Percentiles rank a stretch among this genome's conserved stretches.
phyloP scores from a whole-genome alignment of 2,888 invertebrate genomes.

The Lutraria lutraria region DNA sequence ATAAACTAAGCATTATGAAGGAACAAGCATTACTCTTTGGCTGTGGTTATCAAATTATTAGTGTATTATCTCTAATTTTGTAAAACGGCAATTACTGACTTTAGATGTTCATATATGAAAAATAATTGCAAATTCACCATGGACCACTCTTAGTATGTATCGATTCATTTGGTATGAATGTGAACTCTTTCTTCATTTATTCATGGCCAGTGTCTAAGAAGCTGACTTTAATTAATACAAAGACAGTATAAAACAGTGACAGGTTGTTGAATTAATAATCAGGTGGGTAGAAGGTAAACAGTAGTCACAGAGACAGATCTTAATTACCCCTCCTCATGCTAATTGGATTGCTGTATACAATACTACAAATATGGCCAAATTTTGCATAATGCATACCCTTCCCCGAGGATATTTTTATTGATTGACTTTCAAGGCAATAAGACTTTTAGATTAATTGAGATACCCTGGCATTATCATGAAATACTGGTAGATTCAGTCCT shows the following conservation, averaged over 20 bases:
- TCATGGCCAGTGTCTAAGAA: conserved; percentile 62
- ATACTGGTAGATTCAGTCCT: conserved; percentile 32
- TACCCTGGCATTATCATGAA: conserved; percentile 42
- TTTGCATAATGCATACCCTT: conserved; percentile 58
- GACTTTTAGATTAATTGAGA: conserved; percentile 56
- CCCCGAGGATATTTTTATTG: conserved; percentile 58
- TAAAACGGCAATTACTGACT: not conserved
- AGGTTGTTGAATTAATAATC: conserved; percentile 59
- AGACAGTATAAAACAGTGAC: conserved; percentile 57
- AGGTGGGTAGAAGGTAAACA: conserved; percentile 40
- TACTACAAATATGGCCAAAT: conserved; percentile 48
- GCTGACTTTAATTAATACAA: conserved; percentile 68
- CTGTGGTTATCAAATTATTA: too few species aligned
- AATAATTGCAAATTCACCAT: conserved; percentile 8
- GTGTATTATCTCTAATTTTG: not conserved
- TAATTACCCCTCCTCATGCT: conserved; percentile 50
- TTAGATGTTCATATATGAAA: not conserved
- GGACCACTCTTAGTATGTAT: conserved; percentile 19
- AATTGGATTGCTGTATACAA: conserved; percentile 37
- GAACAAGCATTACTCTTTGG: too few species aligned
- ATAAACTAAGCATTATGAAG: too few species aligned
- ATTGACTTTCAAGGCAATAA: conserved; percentile 63
- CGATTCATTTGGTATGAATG: conserved; percentile 23
- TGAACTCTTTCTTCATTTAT: conserved; percentile 54
- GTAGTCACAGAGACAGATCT: conserved; percentile 40